Base-by-base conservation (phyloP, 2,888 invertebrate genomes). In the Callyntrura sp. region DNA sequence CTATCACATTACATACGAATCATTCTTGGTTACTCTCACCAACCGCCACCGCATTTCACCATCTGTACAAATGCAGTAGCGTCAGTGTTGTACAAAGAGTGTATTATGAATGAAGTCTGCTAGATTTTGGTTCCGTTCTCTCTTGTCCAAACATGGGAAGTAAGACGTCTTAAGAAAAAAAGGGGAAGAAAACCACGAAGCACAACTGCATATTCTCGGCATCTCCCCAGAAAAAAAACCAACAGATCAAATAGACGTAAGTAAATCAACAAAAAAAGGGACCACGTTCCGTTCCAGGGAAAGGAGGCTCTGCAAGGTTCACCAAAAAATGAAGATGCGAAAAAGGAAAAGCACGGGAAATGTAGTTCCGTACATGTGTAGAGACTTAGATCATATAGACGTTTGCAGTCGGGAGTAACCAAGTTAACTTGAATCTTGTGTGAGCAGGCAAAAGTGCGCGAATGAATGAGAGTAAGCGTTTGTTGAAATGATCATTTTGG, bases 401-500 rank as follows among this genome's bases (percentile, higher is more conserved):
- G 17, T 35, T 81, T 28, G n/a, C 25, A 84, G 25, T 73, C 11
- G 12, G 20, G 35, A 84, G 84, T 68, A 85, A 85, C 84, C 45
- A 57, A 85, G 81, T 81, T 73, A 90, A 73, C 51, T 73, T 17
- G 60, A 83, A 76, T 90, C 82, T 85, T 78, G 84, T 65, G 48
- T 81, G 55, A 48, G n/a, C 14, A 35, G 1, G 17, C 25, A 78
- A 55, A 78, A 70, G 51, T 25, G 84, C 60, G 78, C 55, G 85
- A 91, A 90, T 90, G 86, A 92, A 90, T 91, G 90, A 91, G 89
- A 90, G 85, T 91, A 51, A 86, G 65, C 86, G 90, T 60, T 78
- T 82, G 87, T 78, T 84, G 88, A 90, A 90, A 91, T 91, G 90
- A 91, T 91, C 92, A 92, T 92, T 92, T 92, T 91, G 92, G 92